phyloP scores from a whole-genome alignment of 1,140 invertebrate genomes.

The Gerris buenoi region DNA sequence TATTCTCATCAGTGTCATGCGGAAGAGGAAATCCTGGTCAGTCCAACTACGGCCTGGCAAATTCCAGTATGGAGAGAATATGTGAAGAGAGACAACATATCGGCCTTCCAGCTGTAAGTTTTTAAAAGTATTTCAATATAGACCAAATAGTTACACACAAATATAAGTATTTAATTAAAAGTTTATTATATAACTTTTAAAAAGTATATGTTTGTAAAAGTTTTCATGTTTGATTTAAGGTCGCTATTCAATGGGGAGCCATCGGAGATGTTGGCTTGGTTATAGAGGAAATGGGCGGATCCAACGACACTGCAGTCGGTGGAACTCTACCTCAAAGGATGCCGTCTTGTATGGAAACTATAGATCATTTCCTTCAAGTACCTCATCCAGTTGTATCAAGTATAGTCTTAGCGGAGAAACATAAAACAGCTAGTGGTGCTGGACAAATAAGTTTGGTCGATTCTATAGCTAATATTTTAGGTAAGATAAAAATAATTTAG shows the following conservation, averaged over 20 bases:
- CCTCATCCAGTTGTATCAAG: conserved; percentile 70
- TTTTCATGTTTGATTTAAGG: conserved; percentile 16
- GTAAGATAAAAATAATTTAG: too few species aligned
- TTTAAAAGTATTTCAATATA: too few species aligned
- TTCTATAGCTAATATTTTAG: conserved; percentile 70
- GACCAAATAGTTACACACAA: too few species aligned
- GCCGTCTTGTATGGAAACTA: conserved; percentile 63
- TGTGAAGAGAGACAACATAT: conserved; percentile 65
- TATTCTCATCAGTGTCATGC: conserved; percentile 86
- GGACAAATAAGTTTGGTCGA: conserved; percentile 45
- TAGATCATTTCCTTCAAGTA: conserved; percentile 79
- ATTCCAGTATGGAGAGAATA: conserved; percentile 90
- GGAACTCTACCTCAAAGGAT: conserved; percentile 88
- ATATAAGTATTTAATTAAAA: too few species aligned
- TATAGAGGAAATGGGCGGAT: conserved; percentile 61
- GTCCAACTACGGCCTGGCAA: conserved; percentile 88
- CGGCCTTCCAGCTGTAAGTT: conserved; percentile 52
- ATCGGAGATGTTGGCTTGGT: conserved; percentile 92
- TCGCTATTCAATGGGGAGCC: conserved; percentile 95
- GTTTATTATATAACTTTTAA: too few species aligned
- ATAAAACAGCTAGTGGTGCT: conserved; percentile 32
- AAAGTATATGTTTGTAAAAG: too few species aligned
- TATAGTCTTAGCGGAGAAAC: conserved; percentile 59
- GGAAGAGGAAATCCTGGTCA: conserved; percentile 90
- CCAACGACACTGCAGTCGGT: conserved; percentile 77